Conservation (phyloP, 2,797 vertebrate species). For the Sebastes minor region DNA sequence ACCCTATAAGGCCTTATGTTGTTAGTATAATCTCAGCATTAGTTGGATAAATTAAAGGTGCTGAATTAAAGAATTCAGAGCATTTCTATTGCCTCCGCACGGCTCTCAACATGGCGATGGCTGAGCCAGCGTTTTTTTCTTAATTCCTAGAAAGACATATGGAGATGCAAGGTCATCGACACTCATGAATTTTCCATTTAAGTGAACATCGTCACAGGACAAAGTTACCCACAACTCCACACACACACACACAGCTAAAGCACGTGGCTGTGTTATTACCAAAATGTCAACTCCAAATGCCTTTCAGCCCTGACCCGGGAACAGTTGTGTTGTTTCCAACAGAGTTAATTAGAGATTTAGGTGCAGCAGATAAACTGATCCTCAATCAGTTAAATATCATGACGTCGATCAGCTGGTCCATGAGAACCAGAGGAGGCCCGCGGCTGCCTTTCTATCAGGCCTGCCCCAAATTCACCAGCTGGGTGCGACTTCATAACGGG, state of each 20-base stretch:
- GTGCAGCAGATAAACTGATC: conserved; percentile 14
- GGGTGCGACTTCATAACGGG: conserved; percentile 77
- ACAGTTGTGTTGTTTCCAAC: not conserved
- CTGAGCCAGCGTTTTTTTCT: not conserved
- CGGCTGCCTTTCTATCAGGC: conserved; percentile 71
- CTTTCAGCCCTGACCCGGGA: conserved; percentile 1
- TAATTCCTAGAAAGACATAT: conserved; percentile 27
- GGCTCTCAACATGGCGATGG: no score
- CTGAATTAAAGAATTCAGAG: no score
- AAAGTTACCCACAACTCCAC: not conserved
- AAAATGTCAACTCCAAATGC: not conserved
- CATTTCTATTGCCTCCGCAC: no score
- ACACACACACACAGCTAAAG: not conserved
- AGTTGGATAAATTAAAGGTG: not conserved
- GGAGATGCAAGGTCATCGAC: not conserved
- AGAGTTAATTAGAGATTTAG: not conserved
- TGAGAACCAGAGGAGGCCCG: conserved; percentile 41
- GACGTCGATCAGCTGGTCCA: conserved; percentile 43
- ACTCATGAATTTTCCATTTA: not conserved
- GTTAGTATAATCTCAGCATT: not conserved
- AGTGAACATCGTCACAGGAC: conserved; percentile 7
- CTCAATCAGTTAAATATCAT: conserved; percentile 6
- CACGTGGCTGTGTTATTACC: conserved; percentile 14
- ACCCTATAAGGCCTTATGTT: not conserved
- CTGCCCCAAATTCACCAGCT: conserved; percentile 79